A percentile compares a stretch with the other conserved stretches of the same genome.
Evolutionary conservation across 1,140 invertebrate species (phyloP).

Genomic region (Triops longicaudatus): DNA sequence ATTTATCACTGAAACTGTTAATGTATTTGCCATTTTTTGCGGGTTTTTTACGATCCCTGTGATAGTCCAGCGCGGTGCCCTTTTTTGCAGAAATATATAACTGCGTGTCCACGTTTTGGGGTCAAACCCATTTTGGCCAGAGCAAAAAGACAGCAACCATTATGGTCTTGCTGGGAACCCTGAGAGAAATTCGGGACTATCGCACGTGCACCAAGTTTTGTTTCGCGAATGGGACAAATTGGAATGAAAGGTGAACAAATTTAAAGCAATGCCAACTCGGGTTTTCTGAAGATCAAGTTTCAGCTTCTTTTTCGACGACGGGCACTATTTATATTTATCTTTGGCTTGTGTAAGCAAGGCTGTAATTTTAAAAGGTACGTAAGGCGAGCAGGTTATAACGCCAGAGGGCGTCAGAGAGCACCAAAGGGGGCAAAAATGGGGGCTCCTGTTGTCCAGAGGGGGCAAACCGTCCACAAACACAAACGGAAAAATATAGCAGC

Average conservation of each 20-base stretch:
- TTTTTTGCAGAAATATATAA: neutral
- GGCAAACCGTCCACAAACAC: neutral
- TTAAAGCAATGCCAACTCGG: neutral
- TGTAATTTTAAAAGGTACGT: slow-evolving; percentile 5
- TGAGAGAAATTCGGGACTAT: neutral
- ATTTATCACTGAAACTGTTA: too few species aligned
- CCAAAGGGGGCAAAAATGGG: too few species aligned
- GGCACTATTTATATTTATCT: neutral
- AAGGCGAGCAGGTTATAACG: neutral
- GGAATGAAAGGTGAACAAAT: neutral
- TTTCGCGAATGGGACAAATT: neutral
- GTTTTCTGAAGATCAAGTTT: neutral
- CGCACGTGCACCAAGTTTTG: neutral
- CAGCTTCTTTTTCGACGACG: neutral
- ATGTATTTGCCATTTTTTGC: too few species aligned
- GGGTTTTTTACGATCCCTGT: too few species aligned
- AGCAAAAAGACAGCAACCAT: neutral
- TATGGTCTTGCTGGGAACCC: neutral
- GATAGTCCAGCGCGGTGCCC: too few species aligned
- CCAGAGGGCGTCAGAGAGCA: neutral
- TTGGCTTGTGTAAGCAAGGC: neutral
- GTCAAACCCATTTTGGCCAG: neutral
- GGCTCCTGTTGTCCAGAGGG: too few species aligned
- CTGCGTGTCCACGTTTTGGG: neutral
- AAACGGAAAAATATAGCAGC: neutral